These are phyloP conservation scores for Amphiprion percula DNA, from an alignment of 2,113 vertebrate genomes.

Conservation along the genomic window DNA sequence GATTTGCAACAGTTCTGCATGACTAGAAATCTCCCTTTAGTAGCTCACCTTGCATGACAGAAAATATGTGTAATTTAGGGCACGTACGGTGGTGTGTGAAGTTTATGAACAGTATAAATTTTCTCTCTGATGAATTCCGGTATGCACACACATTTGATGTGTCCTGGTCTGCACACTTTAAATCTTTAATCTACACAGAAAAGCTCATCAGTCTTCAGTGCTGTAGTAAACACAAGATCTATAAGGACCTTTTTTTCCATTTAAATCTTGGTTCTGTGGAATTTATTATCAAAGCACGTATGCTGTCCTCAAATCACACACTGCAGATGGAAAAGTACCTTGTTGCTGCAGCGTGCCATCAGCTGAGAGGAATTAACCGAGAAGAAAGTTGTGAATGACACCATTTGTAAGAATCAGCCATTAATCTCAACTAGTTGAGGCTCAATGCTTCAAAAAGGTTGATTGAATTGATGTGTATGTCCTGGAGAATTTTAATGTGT, in stretches of 20 bases:
- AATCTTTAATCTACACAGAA: neutral
- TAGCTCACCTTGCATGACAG: neutral
- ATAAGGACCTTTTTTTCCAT: neutral
- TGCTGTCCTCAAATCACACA: neutral
- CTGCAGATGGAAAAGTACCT: constrained; percentile 5
- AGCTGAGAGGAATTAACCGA: constrained; percentile 6
- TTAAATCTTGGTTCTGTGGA: neutral
- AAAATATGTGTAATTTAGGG: neutral
- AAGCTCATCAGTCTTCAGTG: neutral
- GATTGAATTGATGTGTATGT: neutral
- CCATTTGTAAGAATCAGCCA: constrained; percentile 12
- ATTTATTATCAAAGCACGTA: constrained; percentile 3
- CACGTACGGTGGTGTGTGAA: neutral
- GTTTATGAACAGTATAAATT: constrained; percentile 3
- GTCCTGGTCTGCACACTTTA: neutral
- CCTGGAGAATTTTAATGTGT: neutral
- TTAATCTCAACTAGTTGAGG: neutral
- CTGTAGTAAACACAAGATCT: neutral
- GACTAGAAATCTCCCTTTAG: neutral
- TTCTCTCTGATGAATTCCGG: neutral
- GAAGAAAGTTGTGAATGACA: neutral
- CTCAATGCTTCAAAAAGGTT: neutral
- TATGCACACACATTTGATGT: neutral
- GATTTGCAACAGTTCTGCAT: constrained; percentile 9
- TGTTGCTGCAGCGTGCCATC: constrained; percentile 1